Conservation (phyloP, 2,113 vertebrate species). For the Dermatemys mawii region DNA sequence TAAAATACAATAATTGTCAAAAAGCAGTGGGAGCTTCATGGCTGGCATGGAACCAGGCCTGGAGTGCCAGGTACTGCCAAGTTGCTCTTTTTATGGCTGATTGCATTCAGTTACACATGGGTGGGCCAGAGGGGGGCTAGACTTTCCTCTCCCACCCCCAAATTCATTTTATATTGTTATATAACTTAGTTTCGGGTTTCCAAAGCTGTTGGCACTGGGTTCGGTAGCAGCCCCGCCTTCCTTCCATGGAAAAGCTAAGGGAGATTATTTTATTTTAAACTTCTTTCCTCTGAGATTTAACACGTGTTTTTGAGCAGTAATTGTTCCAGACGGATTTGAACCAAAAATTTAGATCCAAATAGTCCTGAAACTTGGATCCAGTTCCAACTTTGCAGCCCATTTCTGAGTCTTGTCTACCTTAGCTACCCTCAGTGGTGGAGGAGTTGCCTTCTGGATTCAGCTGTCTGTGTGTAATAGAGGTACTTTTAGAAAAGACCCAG, state of each 20-base stretch:
- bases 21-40: background rate
- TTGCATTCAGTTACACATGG: background rate
- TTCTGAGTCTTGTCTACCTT: background rate
- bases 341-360: slow-evolving; percentile 9
- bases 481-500: background rate
- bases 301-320: slow-evolving; percentile 9
- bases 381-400: background rate
- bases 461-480: background rate
- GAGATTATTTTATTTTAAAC: background rate
- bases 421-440: background rate
- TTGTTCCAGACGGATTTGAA: slow-evolving; percentile 36
- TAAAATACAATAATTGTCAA: slow-evolving; percentile 14
- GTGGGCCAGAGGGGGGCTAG: background rate
- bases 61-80: slow-evolving; percentile 11
- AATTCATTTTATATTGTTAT: slow-evolving; percentile 35
- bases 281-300: slow-evolving; percentile 22
- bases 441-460: background rate
- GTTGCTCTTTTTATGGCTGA: slow-evolving; percentile 45
- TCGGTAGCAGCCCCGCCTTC: slow-evolving; percentile 17
- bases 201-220: slow-evolving; percentile 5
- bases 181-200: slow-evolving; percentile 16
- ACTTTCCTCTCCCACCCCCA: background rate
- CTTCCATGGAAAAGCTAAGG: background rate
- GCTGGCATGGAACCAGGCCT: slow-evolving; percentile 29
- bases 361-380: background rate